Conservation (phyloP, 2,113 vertebrate genomes). For the Odontophorus gujanensis region DNA sequence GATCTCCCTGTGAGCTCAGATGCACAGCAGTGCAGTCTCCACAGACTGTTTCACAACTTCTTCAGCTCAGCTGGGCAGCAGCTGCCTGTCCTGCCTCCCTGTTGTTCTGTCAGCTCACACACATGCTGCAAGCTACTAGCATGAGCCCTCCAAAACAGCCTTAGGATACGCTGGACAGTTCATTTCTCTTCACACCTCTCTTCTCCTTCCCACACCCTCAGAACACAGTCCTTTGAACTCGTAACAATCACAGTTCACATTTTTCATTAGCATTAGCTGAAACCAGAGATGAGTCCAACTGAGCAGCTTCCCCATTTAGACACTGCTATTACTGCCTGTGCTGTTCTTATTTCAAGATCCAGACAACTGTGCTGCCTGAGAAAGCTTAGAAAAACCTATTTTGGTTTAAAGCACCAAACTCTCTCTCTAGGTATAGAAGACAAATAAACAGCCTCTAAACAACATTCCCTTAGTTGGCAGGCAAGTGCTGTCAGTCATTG, state of each 20-base stretch:
- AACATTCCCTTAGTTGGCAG: background rate
- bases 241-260: background rate
- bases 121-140: background rate
- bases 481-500: conserved; percentile 13
- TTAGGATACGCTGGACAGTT: background rate
- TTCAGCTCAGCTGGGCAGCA: background rate
- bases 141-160: background rate
- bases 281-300: background rate
- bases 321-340: background rate
- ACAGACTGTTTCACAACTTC: background rate
- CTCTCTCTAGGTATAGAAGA: background rate
- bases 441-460: background rate
- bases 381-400: conserved; percentile 2
- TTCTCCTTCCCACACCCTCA: background rate
- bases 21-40: background rate
- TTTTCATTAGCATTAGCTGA: background rate
- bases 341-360: background rate
- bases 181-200: background rate
- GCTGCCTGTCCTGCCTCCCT: background rate
- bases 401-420: conserved; percentile 16
- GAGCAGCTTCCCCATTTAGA: background rate
- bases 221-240: background rate
- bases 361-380: background rate
- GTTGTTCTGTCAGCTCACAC: background rate
- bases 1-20: background rate